phyloP scores from a whole-genome alignment of 2,113 vertebrate genomes.

The Amazona vittata region DNA sequence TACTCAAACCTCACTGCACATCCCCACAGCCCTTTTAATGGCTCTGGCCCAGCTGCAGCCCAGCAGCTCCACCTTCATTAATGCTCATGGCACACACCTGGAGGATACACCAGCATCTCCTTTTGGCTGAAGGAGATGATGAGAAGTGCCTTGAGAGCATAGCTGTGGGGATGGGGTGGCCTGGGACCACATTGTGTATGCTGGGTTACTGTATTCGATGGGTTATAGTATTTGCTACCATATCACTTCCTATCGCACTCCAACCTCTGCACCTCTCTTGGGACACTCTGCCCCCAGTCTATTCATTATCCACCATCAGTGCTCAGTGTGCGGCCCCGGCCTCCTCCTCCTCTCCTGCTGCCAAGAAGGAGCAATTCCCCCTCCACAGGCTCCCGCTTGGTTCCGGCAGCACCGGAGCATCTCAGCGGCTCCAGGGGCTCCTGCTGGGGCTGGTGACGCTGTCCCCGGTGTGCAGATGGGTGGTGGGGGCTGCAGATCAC shows the following conservation, averaged over 20 bases:
- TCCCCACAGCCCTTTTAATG: neutral
- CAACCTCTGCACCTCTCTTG: neutral
- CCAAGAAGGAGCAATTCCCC: neutral
- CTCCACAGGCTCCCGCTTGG: rapidly evolving
- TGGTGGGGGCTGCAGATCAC: neutral
- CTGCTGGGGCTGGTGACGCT: neutral
- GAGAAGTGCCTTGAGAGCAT: neutral
- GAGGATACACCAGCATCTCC: neutral
- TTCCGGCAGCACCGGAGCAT: rapidly evolving
- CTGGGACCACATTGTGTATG: rapidly evolving
- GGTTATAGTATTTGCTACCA: neutral
- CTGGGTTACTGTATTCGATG: neutral
- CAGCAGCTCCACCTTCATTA: neutral
- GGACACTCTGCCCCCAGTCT: rapidly evolving
- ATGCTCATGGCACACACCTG: neutral
- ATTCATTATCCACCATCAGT: rapidly evolving
- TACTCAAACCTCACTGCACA: rapidly evolving
- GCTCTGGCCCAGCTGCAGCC: neutral
- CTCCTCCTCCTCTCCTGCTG: neutral
- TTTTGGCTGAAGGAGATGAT: neutral
- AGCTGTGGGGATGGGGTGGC: neutral
- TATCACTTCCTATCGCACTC: neutral
- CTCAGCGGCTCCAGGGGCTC: neutral
- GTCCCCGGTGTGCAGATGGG: neutral
- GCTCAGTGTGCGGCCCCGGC: neutral